A percentile compares a stretch with the other conserved stretches of the same genome.
Conservation (phyloP, 2,113 vertebrate genomes). For the Coracopsis vasa region DNA sequence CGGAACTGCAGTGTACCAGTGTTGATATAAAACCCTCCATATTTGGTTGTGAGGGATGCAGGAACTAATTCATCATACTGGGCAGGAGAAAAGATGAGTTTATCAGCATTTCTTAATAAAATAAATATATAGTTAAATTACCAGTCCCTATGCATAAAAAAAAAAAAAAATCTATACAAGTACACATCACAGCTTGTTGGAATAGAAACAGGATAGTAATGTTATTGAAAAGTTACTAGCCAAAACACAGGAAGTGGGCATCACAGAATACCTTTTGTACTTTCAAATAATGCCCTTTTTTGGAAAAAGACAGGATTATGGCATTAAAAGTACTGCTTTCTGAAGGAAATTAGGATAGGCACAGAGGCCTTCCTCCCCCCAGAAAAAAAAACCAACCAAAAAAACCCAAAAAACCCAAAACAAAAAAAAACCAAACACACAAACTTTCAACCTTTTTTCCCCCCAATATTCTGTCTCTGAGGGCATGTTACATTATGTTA, state of each 20-base stretch:
- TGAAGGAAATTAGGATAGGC: neutral
- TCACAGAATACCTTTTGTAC: neutral
- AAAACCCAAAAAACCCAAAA: no score
- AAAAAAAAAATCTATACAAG: neutral
- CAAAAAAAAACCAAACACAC: no score
- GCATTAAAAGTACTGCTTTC: neutral
- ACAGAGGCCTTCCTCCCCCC: neutral
- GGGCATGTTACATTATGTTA: neutral
- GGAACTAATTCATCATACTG: constrained; percentile 96
- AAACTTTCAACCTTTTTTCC: neutral
- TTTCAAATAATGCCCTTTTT: neutral
- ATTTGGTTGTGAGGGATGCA: constrained; percentile 94
- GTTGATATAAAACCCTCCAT: constrained; percentile 99
- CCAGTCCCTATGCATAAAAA: neutral
- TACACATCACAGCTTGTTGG: neutral
- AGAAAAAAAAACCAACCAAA: no score
- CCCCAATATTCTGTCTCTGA: neutral
- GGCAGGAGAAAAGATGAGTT: constrained; percentile 8
- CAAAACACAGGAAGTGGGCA: neutral
- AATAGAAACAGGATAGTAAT: neutral
- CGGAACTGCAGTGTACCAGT: constrained; percentile 97
- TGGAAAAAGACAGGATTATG: neutral
- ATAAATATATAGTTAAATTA: neutral
- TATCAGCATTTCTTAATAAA: neutral
- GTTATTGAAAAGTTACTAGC: neutral